These are phyloP conservation scores for Brenthis hecate DNA, from an alignment of 2,888 invertebrate species.

Conservation along the genomic window DNA sequence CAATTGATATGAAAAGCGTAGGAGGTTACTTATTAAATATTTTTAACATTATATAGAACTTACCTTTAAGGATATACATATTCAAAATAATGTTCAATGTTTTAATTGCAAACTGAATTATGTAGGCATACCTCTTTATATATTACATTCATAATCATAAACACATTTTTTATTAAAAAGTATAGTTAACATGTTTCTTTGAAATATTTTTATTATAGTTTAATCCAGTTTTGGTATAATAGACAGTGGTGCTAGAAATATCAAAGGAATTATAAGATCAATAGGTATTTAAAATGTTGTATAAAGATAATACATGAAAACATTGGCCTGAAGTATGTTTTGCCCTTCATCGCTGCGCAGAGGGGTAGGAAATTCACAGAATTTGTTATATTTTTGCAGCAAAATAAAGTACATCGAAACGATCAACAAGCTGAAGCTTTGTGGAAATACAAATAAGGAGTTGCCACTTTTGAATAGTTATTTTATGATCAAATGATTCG, in stretches of 20 bases:
- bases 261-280: too few relatives aligned
- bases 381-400: conserved; percentile 38
- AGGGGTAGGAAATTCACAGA: conserved; percentile 27
- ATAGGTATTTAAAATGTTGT: too few relatives aligned
- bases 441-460: conserved; percentile 28
- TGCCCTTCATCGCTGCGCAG: conserved; percentile 33
- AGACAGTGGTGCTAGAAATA: too few relatives aligned
- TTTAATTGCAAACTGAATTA: too few relatives aligned
- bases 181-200: not conserved
- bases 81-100: not conserved
- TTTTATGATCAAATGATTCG: conserved; percentile 25
- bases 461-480: conserved; percentile 16
- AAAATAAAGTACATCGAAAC: conserved; percentile 44
- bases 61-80: not conserved
- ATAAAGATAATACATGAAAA: conserved; percentile 2
- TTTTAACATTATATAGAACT: not conserved
- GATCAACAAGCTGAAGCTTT: conserved; percentile 44
- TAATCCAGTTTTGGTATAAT: too few relatives aligned
- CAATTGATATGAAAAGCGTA: conserved; percentile 2
- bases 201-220: too few relatives aligned
- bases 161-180: not conserved
- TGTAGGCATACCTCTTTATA: too few relatives aligned
- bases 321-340: conserved; percentile 28
- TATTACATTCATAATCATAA: too few relatives aligned
- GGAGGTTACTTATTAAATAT: not conserved